phyloP scores from a whole-genome alignment of 2,797 vertebrate genomes.

The Momotus momota region DNA sequence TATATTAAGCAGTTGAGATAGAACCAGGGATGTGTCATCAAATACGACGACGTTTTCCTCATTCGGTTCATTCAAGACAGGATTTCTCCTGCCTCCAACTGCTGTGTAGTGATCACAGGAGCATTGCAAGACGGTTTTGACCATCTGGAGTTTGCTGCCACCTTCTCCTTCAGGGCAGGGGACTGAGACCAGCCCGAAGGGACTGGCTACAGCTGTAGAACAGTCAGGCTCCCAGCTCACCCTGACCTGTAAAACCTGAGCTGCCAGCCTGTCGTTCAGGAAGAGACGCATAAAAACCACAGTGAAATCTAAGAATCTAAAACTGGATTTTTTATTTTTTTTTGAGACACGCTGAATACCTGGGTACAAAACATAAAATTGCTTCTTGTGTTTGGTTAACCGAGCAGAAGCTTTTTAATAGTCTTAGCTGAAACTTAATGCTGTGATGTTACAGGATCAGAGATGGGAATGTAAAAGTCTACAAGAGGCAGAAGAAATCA shows the following conservation, averaged over 20 bases:
- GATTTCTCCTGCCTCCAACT: background rate
- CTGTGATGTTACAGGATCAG: background rate
- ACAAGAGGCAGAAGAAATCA: background rate
- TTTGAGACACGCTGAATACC: background rate
- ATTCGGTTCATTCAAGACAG: background rate
- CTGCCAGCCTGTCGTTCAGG: background rate
- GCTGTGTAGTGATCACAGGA: rapidly evolving
- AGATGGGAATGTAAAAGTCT: background rate
- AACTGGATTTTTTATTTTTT: background rate
- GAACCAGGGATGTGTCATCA: background rate
- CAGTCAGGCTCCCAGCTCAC: background rate
- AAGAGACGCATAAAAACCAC: background rate
- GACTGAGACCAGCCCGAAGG: background rate
- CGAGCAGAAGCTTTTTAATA: background rate
- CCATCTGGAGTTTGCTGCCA: background rate
- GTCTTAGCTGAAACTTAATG: background rate
- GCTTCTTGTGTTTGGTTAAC: background rate
- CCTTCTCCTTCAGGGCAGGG: background rate
- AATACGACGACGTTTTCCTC: background rate
- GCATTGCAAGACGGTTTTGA: background rate
- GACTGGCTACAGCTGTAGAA: background rate
- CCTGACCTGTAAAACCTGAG: too few relatives aligned
- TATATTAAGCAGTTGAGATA: background rate
- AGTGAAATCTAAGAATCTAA: background rate
- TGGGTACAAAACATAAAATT: background rate